These are phyloP conservation scores for Shargacucullia verbasci DNA, from an alignment of 2,888 invertebrate species.

Conservation along the genomic window DNA sequence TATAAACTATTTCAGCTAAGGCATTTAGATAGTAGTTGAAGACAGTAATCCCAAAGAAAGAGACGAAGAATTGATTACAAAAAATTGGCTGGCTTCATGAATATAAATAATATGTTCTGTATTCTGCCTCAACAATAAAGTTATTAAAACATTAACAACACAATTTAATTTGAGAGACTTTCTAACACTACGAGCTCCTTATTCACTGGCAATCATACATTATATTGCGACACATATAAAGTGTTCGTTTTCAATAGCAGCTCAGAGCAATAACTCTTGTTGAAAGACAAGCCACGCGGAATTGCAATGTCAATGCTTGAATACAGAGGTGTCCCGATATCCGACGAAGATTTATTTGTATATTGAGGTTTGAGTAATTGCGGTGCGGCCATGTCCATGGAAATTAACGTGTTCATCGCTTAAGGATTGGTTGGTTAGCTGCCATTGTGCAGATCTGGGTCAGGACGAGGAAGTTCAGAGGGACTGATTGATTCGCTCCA, in stretches of 20 bases:
- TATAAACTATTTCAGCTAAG: too few relatives aligned
- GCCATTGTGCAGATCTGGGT: conserved; percentile 45
- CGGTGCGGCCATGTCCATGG: conserved; percentile 17
- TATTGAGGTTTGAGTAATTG: conserved; percentile 60
- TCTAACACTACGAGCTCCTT: conserved; percentile 25
- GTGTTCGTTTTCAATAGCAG: conserved; percentile 51
- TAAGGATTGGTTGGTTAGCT: conserved; percentile 40
- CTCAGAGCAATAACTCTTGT: conserved; percentile 53
- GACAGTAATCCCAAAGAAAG: too few relatives aligned
- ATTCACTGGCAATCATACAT: conserved; percentile 42
- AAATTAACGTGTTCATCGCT: conserved; percentile 55
- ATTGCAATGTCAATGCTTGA: conserved; percentile 63
- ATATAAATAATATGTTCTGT: too few relatives aligned
- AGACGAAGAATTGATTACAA: too few relatives aligned
- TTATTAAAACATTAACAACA: neutral
- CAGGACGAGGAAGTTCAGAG: conserved; percentile 34
- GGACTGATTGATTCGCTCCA: conserved; percentile 37
- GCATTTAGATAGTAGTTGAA: too few relatives aligned
- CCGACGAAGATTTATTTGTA: conserved; percentile 60
- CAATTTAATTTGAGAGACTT: conserved; percentile 36
- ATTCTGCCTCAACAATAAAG: too few relatives aligned
- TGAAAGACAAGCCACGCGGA: conserved; percentile 51
- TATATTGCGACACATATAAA: conserved; percentile 39
- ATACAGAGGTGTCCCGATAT: conserved; percentile 53
- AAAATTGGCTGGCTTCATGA: too few relatives aligned